phyloP scores from a whole-genome alignment of 2,113 vertebrate species.

The Brachirus orientalis region DNA sequence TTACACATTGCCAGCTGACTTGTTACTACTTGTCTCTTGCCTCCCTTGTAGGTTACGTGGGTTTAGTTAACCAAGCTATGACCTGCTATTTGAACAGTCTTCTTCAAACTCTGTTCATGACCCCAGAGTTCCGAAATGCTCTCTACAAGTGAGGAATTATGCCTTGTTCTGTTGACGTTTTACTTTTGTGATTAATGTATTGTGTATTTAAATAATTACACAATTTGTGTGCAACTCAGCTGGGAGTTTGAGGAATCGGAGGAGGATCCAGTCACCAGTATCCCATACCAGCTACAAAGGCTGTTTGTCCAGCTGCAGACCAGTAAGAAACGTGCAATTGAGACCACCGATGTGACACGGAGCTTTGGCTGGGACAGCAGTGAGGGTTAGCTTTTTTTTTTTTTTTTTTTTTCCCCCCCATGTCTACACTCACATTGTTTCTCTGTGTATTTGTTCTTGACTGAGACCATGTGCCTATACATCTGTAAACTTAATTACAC shows the following conservation, averaged over 20 bases:
- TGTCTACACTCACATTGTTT: constrained; percentile 40
- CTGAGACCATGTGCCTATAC: constrained; percentile 21
- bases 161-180: neutral
- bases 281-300: constrained; percentile 96
- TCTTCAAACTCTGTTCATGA: constrained; percentile 98
- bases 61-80: constrained; percentile 99
- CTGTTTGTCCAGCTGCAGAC: constrained; percentile 97
- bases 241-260: constrained; percentile 99
- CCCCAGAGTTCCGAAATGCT: constrained; percentile 98
- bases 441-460: constrained; percentile 7
- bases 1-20: neutral
- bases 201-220: neutral
- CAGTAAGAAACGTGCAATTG: constrained; percentile 97
- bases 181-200: neutral
- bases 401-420: neutral
- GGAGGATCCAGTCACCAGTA: constrained; percentile 96
- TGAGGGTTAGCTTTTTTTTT: constrained; percentile 84
- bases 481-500: constrained; percentile 21
- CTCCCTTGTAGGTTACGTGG: constrained; percentile 90
- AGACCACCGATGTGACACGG: constrained; percentile 97
- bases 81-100: constrained; percentile 99
- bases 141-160: constrained; percentile 92
- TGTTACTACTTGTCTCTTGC: constrained; percentile 25
- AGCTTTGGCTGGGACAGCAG: constrained; percentile 99
- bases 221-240: constrained; percentile 70